These are phyloP conservation scores for Chrysolina americana DNA, from an alignment of 2,888 invertebrate species.

Conservation along the genomic window DNA sequence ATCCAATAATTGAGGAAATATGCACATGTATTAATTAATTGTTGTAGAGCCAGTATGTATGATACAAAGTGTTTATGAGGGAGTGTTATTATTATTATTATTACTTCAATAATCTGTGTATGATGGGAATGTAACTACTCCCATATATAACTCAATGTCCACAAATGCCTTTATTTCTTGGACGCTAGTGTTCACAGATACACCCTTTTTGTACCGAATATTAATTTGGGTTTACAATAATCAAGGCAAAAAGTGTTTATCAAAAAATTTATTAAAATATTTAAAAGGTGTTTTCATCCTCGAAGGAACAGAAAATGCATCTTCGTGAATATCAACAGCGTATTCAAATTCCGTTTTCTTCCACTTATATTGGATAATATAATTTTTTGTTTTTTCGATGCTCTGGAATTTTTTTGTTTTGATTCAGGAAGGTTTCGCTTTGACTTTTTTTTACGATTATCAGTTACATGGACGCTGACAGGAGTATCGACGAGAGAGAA, in stretches of 20 bases:
- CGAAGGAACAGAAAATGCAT: slow-evolving; percentile 19
- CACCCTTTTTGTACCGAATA: slow-evolving; percentile 33
- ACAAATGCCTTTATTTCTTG: slow-evolving; percentile 32
- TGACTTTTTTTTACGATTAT: slow-evolving; percentile 3
- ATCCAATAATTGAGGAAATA: slow-evolving; percentile 28
- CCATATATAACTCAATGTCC: slow-evolving; percentile 33
- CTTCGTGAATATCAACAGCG: slow-evolving; percentile 34
- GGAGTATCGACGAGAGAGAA: slow-evolving; percentile 7
- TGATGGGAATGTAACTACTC: slow-evolving; percentile 36
- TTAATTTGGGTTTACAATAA: slow-evolving; percentile 30
- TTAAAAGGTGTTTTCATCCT: slow-evolving; percentile 23
- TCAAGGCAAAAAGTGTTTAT: slow-evolving; percentile 10
- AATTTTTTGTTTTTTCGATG: not conserved
- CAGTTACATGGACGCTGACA: slow-evolving; percentile 11
- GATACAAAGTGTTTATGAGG: not conserved
- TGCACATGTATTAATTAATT: slow-evolving; percentile 25
- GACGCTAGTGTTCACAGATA: slow-evolving; percentile 19
- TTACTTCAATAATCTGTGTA: slow-evolving; percentile 49
- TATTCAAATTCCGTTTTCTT: slow-evolving; percentile 26
- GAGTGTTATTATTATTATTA: not conserved
- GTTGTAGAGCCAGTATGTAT: slow-evolving; percentile 32
- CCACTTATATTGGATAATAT: slow-evolving; percentile 14
- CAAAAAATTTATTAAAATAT: slow-evolving; percentile 31
- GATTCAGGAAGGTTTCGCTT: not conserved
- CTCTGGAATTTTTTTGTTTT: slow-evolving; percentile 4